Evolutionary conservation across 1,140 invertebrate species (phyloP).

Genomic region (Neodiprion pinetum): DNA sequence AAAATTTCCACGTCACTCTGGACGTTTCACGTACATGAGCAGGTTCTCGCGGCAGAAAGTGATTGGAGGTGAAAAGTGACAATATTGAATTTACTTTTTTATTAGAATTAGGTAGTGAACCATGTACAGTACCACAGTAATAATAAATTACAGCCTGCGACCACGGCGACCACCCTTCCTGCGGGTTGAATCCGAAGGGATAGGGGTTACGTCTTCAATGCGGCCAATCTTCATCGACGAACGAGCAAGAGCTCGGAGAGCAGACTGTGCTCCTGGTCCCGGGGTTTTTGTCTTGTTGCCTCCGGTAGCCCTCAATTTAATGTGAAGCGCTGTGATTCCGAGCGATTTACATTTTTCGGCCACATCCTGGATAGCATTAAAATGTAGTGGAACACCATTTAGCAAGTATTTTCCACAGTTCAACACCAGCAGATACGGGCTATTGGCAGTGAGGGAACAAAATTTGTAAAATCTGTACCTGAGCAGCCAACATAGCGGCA

Average conservation of each 20-base stretch:
- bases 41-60: no score
- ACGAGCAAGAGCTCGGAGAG: constrained; percentile 95
- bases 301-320: constrained; percentile 97
- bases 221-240: constrained; percentile 99
- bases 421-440: no score
- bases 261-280: constrained; percentile 98
- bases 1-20: no score
- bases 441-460: background rate
- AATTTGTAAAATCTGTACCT: constrained; percentile 67
- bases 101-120: constrained; percentile 38
- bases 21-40: no score
- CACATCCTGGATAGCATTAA: constrained; percentile 80
- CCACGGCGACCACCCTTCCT: constrained; percentile 99
- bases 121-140: constrained; percentile 35
- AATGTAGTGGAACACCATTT: constrained; percentile 4
- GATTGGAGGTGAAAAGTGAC: no score
- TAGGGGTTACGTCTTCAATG: constrained; percentile 99
- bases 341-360: constrained; percentile 97
- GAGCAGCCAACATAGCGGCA: constrained; percentile 99
- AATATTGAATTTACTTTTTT: background rate
- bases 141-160: constrained; percentile 87
- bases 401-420: constrained; percentile 9
- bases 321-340: constrained; percentile 97
- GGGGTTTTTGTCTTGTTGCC: constrained; percentile 98
- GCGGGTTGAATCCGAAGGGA: constrained; percentile 97